These are phyloP conservation scores for Conger conger DNA, from an alignment of 2,113 vertebrate genomes.

Conservation along the genomic window DNA sequence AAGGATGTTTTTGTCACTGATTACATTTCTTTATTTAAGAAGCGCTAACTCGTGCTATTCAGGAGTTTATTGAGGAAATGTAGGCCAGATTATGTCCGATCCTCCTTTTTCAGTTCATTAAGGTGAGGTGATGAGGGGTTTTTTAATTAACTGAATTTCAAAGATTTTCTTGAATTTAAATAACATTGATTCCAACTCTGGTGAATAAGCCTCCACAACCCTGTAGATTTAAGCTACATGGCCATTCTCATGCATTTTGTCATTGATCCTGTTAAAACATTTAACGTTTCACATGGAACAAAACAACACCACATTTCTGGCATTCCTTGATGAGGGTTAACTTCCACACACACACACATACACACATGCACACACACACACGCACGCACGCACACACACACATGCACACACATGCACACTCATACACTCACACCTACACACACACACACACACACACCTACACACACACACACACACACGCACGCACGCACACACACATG, in stretches of 20 bases:
- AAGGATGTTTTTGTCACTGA: background rate
- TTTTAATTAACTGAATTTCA: no score
- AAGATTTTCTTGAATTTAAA: no score
- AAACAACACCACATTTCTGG: background rate
- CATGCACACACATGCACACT: background rate
- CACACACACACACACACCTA: slow-evolving; percentile 1
- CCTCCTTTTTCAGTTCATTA: no score
- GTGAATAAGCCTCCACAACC: background rate
- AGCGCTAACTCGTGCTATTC: background rate
- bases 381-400: slow-evolving; percentile 13
- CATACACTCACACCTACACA: background rate
- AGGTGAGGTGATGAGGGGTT: no score
- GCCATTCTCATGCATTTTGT: background rate
- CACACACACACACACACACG: background rate
- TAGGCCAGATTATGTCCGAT: no score
- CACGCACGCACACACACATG: no score
- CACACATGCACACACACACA: no score
- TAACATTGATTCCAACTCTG: no score
- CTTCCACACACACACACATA: background rate
- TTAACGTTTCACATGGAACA: background rate
- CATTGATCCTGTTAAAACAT: background rate
- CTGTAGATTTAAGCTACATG: background rate
- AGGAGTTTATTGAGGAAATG: no score
- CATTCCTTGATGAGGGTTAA: slow-evolving; percentile 24
- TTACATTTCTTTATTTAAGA: background rate